Evolutionary conservation across 64 coral and sea anemone genomes (phyloP).

Genomic region (Stylophora pistillata): DNA sequence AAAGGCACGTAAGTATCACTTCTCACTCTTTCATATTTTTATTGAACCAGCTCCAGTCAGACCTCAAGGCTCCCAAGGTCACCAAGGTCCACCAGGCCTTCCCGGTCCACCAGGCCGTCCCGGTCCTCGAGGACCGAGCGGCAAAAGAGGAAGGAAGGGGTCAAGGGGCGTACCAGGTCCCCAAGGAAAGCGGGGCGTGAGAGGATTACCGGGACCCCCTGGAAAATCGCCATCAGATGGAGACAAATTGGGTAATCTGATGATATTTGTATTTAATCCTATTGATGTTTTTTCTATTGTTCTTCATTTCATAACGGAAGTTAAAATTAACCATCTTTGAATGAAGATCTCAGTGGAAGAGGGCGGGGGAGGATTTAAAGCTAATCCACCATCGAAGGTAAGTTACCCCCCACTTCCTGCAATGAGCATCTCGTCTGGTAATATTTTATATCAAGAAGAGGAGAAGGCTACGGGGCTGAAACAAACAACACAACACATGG

Average conservation of each 20-base stretch:
- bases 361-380: too few species aligned
- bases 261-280: too few species aligned
- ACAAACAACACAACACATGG: background rate
- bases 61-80: background rate
- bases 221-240: background rate
- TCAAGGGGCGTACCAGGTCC: background rate
- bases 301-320: too few species aligned
- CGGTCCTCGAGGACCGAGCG: conserved; percentile 52
- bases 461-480: background rate
- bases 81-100: background rate
- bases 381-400: too few species aligned
- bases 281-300: too few species aligned
- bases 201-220: conserved; percentile 50
- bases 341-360: too few species aligned
- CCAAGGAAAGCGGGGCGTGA: conserved; percentile 45
- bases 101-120: conserved; percentile 1
- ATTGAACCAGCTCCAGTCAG: background rate
- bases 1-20: too few species aligned
- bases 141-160: background rate
- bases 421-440: too few species aligned
- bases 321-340: too few species aligned
- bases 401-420: background rate
- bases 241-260: too few species aligned
- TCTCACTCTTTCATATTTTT: too few species aligned
- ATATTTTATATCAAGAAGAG: background rate